Conservation (phyloP, 2,888 invertebrate species). For the Octonoba sinensis region DNA sequence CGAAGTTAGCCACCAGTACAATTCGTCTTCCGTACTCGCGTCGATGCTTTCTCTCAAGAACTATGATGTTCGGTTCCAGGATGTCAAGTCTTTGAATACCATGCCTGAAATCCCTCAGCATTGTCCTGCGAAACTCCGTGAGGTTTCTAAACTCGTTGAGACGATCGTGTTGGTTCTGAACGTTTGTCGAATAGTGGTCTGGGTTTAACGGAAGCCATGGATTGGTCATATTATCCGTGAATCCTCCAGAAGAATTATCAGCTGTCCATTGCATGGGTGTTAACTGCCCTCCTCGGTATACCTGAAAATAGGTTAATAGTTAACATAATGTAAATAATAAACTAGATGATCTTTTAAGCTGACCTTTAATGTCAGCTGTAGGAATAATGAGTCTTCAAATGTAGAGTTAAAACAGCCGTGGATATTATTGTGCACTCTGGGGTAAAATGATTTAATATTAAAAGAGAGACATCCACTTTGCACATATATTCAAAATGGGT, state of each 20-base stretch:
- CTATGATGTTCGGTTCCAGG: constrained; percentile 41
- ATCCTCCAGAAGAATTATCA: constrained; percentile 65
- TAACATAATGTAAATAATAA: too few species aligned
- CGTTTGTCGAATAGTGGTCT: constrained; percentile 71
- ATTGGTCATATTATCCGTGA: constrained; percentile 71
- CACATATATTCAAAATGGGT: too few species aligned
- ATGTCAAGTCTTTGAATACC: constrained; percentile 6
- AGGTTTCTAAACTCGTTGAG: constrained; percentile 16
- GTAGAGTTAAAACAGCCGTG: too few species aligned
- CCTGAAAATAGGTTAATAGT: constrained; percentile 25
- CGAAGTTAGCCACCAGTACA: constrained; percentile 46
- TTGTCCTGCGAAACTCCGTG: constrained; percentile 4
- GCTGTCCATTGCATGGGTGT: constrained; percentile 79
- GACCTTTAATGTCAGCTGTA: too few species aligned
- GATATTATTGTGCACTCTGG: too few species aligned
- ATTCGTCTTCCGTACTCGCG: constrained; percentile 19
- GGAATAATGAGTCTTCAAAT: too few species aligned
- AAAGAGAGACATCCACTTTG: too few species aligned
- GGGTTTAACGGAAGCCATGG: constrained; percentile 78
- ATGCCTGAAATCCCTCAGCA: constrained; percentile 1
- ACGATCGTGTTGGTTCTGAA: constrained; percentile 41
- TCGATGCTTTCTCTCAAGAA: constrained; percentile 36
- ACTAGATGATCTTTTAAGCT: too few species aligned
- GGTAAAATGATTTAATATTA: too few species aligned
- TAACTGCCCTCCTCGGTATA: constrained; percentile 78